phyloP scores from a whole-genome alignment of 2,797 vertebrate genomes.

The Phylloscopus collybita region DNA sequence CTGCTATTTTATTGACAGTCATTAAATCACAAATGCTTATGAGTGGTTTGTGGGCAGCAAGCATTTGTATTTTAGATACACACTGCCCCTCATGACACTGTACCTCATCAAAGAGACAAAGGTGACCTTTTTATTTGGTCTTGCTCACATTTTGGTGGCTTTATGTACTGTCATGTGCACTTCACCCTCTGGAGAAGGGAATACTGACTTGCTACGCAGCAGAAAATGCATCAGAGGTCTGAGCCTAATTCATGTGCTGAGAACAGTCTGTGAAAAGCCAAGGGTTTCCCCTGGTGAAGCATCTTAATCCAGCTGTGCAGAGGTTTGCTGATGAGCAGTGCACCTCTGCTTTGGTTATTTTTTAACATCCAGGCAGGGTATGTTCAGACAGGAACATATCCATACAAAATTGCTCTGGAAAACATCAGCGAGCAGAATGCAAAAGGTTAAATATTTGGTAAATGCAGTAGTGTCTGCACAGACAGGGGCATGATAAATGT shows the following conservation, averaged over 20 bases:
- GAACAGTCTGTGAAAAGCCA: neutral
- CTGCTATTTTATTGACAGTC: neutral
- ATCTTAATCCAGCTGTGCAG: neutral
- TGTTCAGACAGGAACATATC: neutral
- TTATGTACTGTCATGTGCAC: neutral
- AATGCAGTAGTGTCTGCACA: neutral
- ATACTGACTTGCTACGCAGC: neutral
- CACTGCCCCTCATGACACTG: neutral
- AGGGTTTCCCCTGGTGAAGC: neutral
- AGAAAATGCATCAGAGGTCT: neutral
- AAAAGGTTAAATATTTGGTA: neutral
- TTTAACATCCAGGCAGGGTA: neutral
- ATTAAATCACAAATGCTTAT: neutral
- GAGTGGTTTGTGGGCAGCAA: constrained; percentile 16
- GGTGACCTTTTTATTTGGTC: constrained; percentile 8
- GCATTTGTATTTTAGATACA: constrained; percentile 5
- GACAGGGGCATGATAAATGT: neutral
- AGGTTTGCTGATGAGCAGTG: neutral
- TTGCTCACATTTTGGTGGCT: neutral
- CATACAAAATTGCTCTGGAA: neutral
- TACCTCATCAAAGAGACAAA: constrained; percentile 13
- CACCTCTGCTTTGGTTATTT: neutral
- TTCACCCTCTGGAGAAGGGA: neutral
- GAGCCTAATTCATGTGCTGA: neutral
- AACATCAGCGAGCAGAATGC: neutral